A percentile compares a stretch with the other conserved stretches of the same genome.
These are phyloP conservation scores for Pseudoips prasinana DNA, from an alignment of 2,888 invertebrate species.

Conservation along the genomic window DNA sequence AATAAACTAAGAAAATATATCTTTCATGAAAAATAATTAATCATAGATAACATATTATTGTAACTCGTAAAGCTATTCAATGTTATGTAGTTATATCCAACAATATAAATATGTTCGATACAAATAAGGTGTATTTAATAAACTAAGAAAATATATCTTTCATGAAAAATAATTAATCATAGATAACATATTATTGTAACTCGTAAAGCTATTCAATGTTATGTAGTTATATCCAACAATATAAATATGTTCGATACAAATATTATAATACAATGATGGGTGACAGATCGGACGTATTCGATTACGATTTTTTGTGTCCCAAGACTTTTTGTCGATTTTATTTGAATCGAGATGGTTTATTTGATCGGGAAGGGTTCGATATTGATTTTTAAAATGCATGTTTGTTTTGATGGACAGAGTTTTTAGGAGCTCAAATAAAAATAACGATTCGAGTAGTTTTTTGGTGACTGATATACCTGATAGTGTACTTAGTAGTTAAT, in stretches of 20 bases:
- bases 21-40: too few relatives aligned
- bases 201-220: too few relatives aligned
- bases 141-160: too few relatives aligned
- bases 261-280: constrained; percentile 67
- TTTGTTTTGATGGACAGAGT: constrained; percentile 68
- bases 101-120: too few relatives aligned
- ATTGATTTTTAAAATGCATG: constrained; percentile 72
- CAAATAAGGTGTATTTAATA: too few relatives aligned
- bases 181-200: too few relatives aligned
- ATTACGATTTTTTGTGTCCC: constrained; percentile 46
- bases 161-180: too few relatives aligned
- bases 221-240: background rate
- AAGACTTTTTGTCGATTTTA: constrained; percentile 51
- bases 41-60: too few relatives aligned
- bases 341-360: constrained; percentile 64
- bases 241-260: constrained; percentile 35
- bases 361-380: constrained; percentile 73
- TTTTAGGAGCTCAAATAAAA: constrained; percentile 48
- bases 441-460: constrained; percentile 22
- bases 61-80: too few relatives aligned
- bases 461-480: constrained; percentile 2
- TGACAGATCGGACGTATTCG: constrained; percentile 72
- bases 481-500: constrained; percentile 2
- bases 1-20: too few relatives aligned
- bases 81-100: background rate